A percentile compares a stretch with the other conserved stretches of the same genome.
These are phyloP conservation scores for Stenchaetothrips biformis DNA, from an alignment of 2,888 invertebrate genomes.

Conservation along the genomic window DNA sequence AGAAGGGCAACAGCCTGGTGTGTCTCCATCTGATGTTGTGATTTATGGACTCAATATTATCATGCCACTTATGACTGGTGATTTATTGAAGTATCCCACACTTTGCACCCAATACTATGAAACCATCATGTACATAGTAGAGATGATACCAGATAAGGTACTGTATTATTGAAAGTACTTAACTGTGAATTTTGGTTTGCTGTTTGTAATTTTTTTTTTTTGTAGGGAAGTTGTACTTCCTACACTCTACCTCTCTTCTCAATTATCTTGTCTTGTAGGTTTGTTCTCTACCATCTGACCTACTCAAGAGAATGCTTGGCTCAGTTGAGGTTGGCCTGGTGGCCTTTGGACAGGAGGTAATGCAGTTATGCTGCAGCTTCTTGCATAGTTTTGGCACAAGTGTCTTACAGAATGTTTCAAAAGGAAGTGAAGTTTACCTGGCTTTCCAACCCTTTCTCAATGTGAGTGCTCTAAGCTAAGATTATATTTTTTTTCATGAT, in stretches of 20 bases:
- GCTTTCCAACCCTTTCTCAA: conserved; percentile 50
- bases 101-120: conserved; percentile 58
- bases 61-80: conserved; percentile 66
- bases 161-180: background rate
- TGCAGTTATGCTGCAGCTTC: conserved; percentile 56
- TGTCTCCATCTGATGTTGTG: conserved; percentile 57
- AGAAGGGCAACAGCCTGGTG: conserved; percentile 40
- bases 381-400: conserved; percentile 52
- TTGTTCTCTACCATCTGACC: conserved; percentile 48
- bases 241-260: conserved; percentile 43
- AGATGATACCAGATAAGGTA: conserved; percentile 1
- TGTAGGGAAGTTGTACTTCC: too few species aligned
- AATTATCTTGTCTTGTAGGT: conserved; percentile 33
- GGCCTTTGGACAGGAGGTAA: conserved; percentile 55
- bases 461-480: conserved; percentile 40
- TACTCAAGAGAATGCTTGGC: conserved; percentile 52
- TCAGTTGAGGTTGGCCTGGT: conserved; percentile 58
- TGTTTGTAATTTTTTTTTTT: conserved; percentile 4
- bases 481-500: background rate
- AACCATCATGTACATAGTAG: conserved; percentile 32
- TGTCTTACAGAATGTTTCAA: conserved; percentile 45
- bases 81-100: conserved; percentile 64
- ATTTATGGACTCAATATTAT: conserved; percentile 65
- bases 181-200: background rate
- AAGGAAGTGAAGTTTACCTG: conserved; percentile 44